Evolutionary conservation across 2,113 vertebrate genomes (phyloP).

Genomic region (Nerophis lumbriciformis): DNA sequence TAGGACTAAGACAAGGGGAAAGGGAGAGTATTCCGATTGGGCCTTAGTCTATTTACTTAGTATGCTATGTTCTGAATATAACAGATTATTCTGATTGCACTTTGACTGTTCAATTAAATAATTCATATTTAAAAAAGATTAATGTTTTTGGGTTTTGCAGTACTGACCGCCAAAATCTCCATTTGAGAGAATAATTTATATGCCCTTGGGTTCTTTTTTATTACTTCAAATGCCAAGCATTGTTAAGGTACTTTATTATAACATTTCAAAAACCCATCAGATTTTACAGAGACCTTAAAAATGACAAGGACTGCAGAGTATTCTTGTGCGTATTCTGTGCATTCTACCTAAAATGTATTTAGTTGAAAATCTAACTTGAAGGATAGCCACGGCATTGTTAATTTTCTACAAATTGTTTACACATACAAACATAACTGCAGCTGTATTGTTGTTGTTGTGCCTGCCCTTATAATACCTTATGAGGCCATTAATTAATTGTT

Average conservation of each 20-base stretch:
- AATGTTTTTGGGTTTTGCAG: background rate
- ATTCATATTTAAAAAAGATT: background rate
- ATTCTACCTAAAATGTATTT: background rate
- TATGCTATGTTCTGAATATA: background rate
- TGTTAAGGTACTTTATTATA: background rate
- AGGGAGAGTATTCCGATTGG: too few species aligned
- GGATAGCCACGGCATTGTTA: background rate
- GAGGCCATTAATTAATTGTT: too few species aligned
- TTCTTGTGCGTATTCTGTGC: background rate
- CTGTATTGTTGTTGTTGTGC: too few species aligned
- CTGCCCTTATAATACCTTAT: too few species aligned
- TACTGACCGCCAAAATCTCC: background rate
- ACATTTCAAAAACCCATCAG: background rate
- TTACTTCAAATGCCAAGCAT: constrained; percentile 1
- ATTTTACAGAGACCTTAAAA: background rate
- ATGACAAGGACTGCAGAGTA: background rate
- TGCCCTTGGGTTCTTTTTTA: background rate
- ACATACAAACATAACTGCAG: too few species aligned
- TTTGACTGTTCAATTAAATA: too few species aligned
- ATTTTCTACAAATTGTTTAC: too few species aligned
- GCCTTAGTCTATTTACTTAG: too few species aligned
- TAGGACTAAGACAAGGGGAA: too few species aligned
- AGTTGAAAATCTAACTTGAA: background rate
- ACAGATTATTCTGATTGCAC: background rate
- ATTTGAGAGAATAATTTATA: background rate